A percentile compares a stretch with the other conserved stretches of the same genome.
These are phyloP conservation scores for Clarias pachynema DNA, from an alignment of 2,797 vertebrate species.

Conservation along the genomic window DNA sequence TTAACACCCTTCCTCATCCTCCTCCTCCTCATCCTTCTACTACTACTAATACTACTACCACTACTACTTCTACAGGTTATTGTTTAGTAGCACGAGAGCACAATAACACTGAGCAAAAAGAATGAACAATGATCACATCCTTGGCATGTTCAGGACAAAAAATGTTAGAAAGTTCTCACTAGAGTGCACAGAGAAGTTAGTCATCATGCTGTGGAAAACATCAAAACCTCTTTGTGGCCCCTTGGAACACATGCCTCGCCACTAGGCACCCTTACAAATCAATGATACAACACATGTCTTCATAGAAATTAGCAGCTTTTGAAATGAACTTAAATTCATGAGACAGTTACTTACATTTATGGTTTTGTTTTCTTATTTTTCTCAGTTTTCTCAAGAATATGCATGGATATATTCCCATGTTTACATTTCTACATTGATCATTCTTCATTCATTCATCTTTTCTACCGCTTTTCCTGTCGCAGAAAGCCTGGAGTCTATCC, in stretches of 20 bases:
- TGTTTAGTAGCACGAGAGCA: not conserved
- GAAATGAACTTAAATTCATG: not conserved
- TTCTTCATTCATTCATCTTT: no score
- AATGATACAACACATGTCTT: not conserved
- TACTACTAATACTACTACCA: not conserved
- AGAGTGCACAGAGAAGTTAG: conserved; percentile 31
- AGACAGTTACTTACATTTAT: not conserved
- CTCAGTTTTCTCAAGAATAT: not conserved
- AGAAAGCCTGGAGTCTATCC: no score
- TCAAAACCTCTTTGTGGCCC: conserved; percentile 47
- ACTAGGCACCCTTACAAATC: conserved; percentile 29
- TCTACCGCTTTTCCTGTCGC: no score
- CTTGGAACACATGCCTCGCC: conserved; percentile 44
- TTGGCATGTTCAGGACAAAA: conserved; percentile 32
- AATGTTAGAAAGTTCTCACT: not conserved
- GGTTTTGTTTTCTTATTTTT: not conserved
- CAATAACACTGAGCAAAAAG: not conserved
- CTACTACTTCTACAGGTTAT: not conserved
- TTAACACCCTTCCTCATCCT: no score
- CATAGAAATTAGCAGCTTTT: not conserved
- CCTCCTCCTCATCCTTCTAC: no score
- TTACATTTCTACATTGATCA: not conserved
- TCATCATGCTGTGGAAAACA: conserved; percentile 35
- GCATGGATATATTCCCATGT: not conserved
- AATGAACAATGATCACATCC: conserved; percentile 11